phyloP scores from a whole-genome alignment of 2,797 vertebrate species.

The Masticophis lateralis region DNA sequence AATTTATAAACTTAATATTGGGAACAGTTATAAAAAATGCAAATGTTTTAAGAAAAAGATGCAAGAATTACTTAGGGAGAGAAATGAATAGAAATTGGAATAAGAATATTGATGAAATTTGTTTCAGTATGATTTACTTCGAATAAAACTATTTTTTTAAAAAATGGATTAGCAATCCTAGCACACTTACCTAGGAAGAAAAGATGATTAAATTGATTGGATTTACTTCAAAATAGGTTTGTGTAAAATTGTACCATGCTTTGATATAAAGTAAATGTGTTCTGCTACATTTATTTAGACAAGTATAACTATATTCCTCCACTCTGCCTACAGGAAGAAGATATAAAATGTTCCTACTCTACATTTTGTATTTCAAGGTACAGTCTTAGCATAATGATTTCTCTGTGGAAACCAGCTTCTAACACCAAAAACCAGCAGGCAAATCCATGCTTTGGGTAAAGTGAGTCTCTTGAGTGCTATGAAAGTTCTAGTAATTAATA shows the following conservation, averaged over 20 bases:
- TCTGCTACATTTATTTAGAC: not conserved
- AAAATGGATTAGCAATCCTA: not conserved
- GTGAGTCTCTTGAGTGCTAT: not conserved
- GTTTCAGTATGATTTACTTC: not conserved
- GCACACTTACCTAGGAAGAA: not conserved
- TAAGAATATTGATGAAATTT: not conserved
- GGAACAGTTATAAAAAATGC: not conserved
- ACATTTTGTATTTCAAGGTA: not conserved
- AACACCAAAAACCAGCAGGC: not conserved
- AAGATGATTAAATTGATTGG: not conserved
- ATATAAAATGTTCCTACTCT: not conserved
- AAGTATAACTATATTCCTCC: not conserved
- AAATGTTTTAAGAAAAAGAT: not conserved
- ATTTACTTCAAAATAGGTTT: not conserved
- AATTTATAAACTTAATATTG: not conserved
- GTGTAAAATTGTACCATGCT: not conserved
- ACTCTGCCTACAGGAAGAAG: not conserved
- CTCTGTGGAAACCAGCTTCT: not conserved
- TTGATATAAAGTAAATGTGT: not conserved
- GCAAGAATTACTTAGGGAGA: not conserved
- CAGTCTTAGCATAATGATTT: not conserved
- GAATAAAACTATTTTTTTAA: not conserved
- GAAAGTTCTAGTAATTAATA: not conserved
- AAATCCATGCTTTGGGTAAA: not conserved
- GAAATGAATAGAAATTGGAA: not conserved